Conservation (phyloP, 2,113 vertebrate species). For the Grammomys dolichurus region DNA sequence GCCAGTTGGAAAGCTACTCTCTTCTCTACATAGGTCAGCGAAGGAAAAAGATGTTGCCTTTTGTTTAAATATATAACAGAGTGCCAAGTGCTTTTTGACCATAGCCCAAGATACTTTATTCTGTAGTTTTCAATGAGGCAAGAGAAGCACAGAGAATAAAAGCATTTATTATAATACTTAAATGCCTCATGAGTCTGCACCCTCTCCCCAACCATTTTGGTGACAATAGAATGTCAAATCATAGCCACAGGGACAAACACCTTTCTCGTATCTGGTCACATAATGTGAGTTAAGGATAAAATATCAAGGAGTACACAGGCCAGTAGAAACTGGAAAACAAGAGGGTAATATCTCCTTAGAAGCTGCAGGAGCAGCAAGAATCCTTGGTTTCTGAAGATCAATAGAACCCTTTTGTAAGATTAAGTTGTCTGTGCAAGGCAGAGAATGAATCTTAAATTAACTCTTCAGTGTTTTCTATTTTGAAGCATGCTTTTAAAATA, state of each 20-base stretch:
- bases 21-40: background rate
- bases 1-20: background rate
- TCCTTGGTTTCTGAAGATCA: conserved; percentile 22
- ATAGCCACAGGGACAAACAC: background rate
- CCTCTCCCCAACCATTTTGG: background rate
- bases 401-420: background rate
- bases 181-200: background rate
- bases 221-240: conserved; percentile 6
- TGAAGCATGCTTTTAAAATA: conserved; percentile 64
- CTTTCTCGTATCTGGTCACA: background rate
- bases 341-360: background rate
- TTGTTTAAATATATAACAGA: background rate
- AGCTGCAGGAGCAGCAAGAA: background rate
- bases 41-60: background rate
- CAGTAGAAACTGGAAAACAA: background rate
- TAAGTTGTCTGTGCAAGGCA: background rate
- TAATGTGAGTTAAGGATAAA: background rate
- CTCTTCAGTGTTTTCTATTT: conserved; percentile 42
- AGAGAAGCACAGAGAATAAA: background rate
- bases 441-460: conserved; percentile 53
- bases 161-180: background rate
- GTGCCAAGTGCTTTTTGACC: background rate
- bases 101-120: background rate
- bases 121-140: conserved; percentile 19
- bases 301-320: background rate